phyloP scores from a whole-genome alignment of 2,113 vertebrate genomes.

The Acanthochromis polyacanthus region DNA sequence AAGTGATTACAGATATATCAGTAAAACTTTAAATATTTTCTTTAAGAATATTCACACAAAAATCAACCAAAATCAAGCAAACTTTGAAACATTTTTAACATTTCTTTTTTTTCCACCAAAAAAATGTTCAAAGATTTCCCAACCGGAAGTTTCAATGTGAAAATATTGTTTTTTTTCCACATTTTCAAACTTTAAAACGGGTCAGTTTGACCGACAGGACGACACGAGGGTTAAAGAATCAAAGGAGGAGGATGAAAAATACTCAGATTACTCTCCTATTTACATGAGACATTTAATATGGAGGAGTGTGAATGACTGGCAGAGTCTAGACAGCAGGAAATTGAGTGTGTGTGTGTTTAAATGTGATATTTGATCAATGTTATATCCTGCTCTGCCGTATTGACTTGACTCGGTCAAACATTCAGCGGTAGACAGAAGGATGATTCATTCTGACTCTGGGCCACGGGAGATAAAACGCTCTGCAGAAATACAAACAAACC shows the following conservation, averaged over 20 bases:
- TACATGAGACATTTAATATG: constrained; percentile 34
- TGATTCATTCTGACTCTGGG: constrained; percentile 7
- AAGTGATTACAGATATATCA: too few relatives aligned
- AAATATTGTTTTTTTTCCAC: too few relatives aligned
- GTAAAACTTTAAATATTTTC: too few relatives aligned
- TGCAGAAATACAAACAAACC: constrained; percentile 3
- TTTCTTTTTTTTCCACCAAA: too few relatives aligned
- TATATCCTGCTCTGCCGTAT: not conserved
- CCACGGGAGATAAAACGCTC: constrained; percentile 16
- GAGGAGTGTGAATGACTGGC: constrained; percentile 11
- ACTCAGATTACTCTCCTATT: constrained; percentile 4
- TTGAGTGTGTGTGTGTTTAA: constrained; percentile 13
- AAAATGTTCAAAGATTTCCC: too few relatives aligned
- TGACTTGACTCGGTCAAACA: not conserved
- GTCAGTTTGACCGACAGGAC: too few relatives aligned
- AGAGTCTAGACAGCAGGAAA: constrained; percentile 50
- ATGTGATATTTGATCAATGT: constrained; percentile 31
- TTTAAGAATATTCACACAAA: too few relatives aligned
- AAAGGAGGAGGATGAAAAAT: not conserved
- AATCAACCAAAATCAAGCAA: too few relatives aligned
- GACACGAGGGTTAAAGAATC: not conserved
- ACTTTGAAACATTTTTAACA: too few relatives aligned
- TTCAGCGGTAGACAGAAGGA: constrained; percentile 8
- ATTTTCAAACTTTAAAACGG: too few relatives aligned
- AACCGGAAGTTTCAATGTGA: too few relatives aligned